phyloP scores from a whole-genome alignment of 2,113 vertebrate species.

The Syngnathoides biaculeatus region DNA sequence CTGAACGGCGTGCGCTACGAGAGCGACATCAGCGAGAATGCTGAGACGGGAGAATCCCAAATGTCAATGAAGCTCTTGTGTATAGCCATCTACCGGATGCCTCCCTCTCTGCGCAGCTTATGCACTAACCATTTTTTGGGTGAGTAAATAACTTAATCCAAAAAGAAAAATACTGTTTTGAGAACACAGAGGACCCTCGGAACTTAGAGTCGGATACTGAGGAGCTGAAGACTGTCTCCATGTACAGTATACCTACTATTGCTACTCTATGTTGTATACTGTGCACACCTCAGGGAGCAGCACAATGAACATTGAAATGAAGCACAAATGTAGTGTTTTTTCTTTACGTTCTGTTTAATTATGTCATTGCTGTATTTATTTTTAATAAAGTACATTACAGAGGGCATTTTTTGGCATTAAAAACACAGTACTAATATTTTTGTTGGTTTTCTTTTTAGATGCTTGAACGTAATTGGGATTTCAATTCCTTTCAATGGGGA shows the following conservation, averaged over 20 bases:
- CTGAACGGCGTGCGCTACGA: conserved; percentile 93
- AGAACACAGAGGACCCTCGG: neutral
- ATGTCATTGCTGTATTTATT: neutral
- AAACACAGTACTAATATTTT: too few species aligned
- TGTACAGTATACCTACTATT: too few species aligned
- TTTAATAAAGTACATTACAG: neutral
- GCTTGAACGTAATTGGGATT: too few species aligned
- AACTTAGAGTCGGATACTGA: neutral
- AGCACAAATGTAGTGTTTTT: neutral
- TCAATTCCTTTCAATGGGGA: too few species aligned
- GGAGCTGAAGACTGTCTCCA: too few species aligned
- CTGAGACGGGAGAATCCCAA: conserved; percentile 76
- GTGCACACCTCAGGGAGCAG: neutral
- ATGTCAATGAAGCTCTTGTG: conserved; percentile 88
- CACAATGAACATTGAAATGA: neutral
- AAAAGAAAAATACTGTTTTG: neutral
- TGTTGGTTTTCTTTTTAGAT: too few species aligned
- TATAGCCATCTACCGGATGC: conserved; percentile 92
- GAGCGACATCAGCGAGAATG: conserved; percentile 82
- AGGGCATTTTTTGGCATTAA: too few species aligned
- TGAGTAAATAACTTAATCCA: conserved; percentile 55
- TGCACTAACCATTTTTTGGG: conserved; percentile 98
- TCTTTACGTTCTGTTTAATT: neutral
- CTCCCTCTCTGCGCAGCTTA: conserved; percentile 86
- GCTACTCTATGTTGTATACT: neutral